Evolutionary conservation across 2,113 vertebrate genomes (phyloP).

Genomic region (Syngnathoides biaculeatus): DNA sequence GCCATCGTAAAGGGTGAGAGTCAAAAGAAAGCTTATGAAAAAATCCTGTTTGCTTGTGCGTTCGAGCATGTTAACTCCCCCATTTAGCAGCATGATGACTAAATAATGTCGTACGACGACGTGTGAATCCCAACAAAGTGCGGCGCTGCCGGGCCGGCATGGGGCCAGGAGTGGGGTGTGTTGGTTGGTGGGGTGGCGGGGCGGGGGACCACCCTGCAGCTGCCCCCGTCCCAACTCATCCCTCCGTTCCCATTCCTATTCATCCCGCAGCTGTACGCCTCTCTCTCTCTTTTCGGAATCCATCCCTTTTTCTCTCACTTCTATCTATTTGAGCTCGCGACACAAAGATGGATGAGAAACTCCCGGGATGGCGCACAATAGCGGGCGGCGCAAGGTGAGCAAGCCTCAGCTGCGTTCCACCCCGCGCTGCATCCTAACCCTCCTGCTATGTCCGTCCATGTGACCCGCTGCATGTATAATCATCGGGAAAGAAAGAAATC

Average conservation of each 20-base stretch:
- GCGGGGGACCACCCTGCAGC: constrained; percentile 82
- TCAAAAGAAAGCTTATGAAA: background rate
- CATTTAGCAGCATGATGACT: constrained; percentile 5
- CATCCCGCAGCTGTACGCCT: constrained; percentile 84
- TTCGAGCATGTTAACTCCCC: background rate
- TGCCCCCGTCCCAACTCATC: constrained; percentile 76
- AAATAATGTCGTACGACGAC: constrained; percentile 31
- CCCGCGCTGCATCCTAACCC: background rate
- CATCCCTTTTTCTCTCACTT: constrained; percentile 69
- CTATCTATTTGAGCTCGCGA: constrained; percentile 85
- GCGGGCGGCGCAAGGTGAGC: constrained; percentile 97
- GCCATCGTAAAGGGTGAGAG: background rate
- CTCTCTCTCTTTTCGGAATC: constrained; percentile 70
- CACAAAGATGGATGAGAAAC: constrained; percentile 99
- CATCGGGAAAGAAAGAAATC: too few species aligned
- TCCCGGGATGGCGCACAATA: constrained; percentile 94
- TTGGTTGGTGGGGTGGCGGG: constrained; percentile 30
- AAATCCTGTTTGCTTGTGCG: background rate
- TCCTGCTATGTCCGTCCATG: too few species aligned
- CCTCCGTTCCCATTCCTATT: constrained; percentile 77
- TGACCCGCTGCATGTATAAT: too few species aligned
- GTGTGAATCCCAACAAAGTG: constrained; percentile 46
- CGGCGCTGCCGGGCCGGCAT: constrained; percentile 22
- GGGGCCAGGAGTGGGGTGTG: constrained; percentile 45
- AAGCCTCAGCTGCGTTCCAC: constrained; percentile 72